phyloP scores from a whole-genome alignment of 2,113 vertebrate genomes.

The Hydrochoerus hydrochaeris region DNA sequence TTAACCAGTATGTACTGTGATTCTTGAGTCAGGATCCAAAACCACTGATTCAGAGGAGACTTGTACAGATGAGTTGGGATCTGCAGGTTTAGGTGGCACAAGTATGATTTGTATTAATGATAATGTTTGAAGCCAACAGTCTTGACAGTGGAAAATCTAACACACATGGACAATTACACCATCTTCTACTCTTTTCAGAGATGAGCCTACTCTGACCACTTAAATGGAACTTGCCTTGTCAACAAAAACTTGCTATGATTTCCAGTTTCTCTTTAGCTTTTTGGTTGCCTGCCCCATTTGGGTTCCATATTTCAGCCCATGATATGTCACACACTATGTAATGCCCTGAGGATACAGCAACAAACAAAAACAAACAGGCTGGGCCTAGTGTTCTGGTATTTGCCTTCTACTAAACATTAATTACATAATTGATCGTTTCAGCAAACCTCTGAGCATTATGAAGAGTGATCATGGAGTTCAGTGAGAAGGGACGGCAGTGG shows the following conservation, averaged over 20 bases:
- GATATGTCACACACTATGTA: background rate
- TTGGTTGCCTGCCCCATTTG: background rate
- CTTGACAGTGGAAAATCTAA: background rate
- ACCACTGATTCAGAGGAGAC: background rate
- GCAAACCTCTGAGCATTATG: background rate
- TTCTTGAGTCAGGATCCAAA: background rate
- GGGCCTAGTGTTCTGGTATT: accelerated
- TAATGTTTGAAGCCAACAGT: background rate
- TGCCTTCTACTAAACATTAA: background rate
- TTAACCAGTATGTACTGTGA: background rate
- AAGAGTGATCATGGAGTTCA: background rate
- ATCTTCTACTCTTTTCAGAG: background rate
- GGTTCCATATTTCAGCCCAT: background rate
- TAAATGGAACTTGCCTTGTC: background rate
- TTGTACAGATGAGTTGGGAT: background rate
- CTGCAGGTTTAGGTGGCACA: background rate
- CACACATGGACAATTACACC: background rate
- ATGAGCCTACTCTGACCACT: background rate
- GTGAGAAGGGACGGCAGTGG: background rate
- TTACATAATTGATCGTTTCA: background rate
- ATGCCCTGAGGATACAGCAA: background rate
- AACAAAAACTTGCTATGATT: background rate
- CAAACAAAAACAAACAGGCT: background rate
- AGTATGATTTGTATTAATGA: background rate
- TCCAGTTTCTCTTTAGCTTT: background rate